These are phyloP conservation scores for Rhorus exstirpatorius DNA, from an alignment of 2,888 invertebrate species.

Conservation along the genomic window DNA sequence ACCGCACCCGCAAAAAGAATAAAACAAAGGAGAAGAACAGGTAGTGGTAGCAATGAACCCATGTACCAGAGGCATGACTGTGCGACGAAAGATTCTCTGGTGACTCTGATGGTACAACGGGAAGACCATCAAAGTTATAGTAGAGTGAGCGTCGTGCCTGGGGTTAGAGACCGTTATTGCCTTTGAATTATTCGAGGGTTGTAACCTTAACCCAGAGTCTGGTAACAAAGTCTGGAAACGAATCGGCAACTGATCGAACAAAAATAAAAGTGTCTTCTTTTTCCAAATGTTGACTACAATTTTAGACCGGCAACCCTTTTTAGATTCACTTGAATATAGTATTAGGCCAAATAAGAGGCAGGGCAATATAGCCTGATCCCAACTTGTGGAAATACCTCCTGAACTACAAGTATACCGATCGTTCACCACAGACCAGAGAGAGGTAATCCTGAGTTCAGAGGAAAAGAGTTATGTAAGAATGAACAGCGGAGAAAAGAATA, in stretches of 20 bases:
- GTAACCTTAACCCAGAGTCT: no score
- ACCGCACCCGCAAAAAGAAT: conserved; percentile 44
- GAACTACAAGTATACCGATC: conserved; percentile 72
- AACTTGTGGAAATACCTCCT: conserved; percentile 27
- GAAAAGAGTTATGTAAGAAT: conserved; percentile 70
- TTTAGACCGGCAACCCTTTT: conserved; percentile 33
- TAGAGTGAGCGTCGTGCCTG: not conserved
- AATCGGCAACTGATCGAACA: conserved; percentile 67
- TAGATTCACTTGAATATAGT: conserved; percentile 16
- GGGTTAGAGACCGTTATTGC: not conserved
- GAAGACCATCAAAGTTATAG: not conserved
- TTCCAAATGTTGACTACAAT: conserved; percentile 25
- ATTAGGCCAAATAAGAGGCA: conserved; percentile 1
- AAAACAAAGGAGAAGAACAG: conserved; percentile 37
- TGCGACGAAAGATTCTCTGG: not conserved
- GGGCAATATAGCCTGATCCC: conserved; percentile 8
- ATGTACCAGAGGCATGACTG: conserved; percentile 18
- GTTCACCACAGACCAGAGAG: conserved; percentile 73
- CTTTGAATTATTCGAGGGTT: conserved; percentile 74
- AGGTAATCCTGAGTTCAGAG: conserved; percentile 74
- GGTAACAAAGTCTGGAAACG: no score
- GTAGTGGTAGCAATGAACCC: conserved; percentile 16
- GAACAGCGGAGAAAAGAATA: conserved; percentile 65
- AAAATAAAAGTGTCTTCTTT: not conserved
- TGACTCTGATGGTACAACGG: not conserved